phyloP scores from a whole-genome alignment of 2,888 invertebrate species.

The Galeopsomyia nigrocyanea region DNA sequence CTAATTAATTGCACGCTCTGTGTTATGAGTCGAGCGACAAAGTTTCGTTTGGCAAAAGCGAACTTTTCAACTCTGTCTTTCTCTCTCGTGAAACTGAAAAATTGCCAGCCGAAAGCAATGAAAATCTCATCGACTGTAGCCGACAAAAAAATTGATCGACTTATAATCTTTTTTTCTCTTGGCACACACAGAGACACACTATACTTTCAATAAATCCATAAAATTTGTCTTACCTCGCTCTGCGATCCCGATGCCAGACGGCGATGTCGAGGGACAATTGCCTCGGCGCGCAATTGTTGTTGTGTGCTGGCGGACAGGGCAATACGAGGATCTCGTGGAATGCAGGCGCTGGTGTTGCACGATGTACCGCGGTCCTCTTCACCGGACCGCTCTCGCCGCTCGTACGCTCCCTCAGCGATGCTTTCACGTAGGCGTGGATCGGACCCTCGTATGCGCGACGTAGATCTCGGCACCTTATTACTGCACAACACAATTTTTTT shows the following conservation, averaged over 20 bases:
- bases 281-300: constrained; percentile 61
- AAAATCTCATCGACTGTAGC: no score
- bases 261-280: constrained; percentile 80
- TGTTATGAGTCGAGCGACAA: no score
- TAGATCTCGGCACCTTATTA: constrained; percentile 83
- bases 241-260: constrained; percentile 89
- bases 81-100: no score
- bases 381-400: constrained; percentile 72
- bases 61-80: no score
- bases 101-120: no score
- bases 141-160: no score
- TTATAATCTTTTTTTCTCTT: no score
- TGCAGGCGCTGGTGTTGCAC: constrained; percentile 82
- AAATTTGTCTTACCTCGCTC: constrained; percentile 78
- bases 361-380: constrained; percentile 86
- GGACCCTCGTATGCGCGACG: constrained; percentile 77
- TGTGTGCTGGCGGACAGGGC: constrained; percentile 72
- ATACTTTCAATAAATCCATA: no score
- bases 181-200: no score
- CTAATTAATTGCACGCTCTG: no score
- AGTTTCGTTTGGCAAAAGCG: no score
- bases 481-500: constrained; percentile 69
- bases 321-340: constrained; percentile 85
- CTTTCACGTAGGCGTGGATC: constrained; percentile 88
- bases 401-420: constrained; percentile 67